Conservation (phyloP, 2,113 vertebrate genomes). For the Dasyornis broadbenti region DNA sequence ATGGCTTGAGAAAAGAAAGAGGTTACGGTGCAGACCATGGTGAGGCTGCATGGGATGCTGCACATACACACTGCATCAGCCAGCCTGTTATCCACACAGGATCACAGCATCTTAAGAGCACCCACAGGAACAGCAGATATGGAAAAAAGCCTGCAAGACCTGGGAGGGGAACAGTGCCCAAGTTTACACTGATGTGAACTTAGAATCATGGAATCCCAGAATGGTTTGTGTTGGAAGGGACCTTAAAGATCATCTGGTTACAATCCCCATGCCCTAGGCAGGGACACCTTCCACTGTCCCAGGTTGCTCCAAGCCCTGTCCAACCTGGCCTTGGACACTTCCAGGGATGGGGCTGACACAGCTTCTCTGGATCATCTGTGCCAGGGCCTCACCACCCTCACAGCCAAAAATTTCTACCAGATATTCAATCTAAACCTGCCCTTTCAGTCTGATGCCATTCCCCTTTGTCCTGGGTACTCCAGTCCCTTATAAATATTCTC, state of each 20-base stretch:
- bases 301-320: neutral
- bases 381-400: neutral
- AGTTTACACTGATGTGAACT: neutral
- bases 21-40: neutral
- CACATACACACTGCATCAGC: rapidly evolving
- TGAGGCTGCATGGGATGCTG: rapidly evolving
- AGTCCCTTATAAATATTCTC: neutral
- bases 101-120: neutral
- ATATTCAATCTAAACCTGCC: neutral
- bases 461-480: neutral
- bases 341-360: neutral
- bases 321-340: neutral
- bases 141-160: neutral
- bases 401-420: neutral
- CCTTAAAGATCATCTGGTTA: neutral
- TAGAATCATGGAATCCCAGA: neutral
- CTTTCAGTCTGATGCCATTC: neutral
- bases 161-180: neutral
- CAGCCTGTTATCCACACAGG: neutral
- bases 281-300: neutral
- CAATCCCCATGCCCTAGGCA: neutral
- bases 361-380: neutral
- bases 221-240: neutral
- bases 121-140: neutral
- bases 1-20: neutral